Conservation (phyloP, 1,140 invertebrate species). For the Magallana angulata region DNA sequence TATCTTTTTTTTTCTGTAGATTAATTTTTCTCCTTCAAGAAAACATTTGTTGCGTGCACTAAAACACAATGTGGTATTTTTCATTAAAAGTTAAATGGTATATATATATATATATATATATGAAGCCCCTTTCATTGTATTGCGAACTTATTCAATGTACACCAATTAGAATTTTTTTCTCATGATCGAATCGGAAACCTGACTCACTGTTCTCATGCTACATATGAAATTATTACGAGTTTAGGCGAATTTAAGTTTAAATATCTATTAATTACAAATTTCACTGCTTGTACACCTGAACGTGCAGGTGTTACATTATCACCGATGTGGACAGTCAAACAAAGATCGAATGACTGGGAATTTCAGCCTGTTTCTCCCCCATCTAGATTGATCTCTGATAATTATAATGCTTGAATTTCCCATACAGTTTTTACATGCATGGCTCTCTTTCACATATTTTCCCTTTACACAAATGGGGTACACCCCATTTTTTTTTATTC, state of each 20-base stretch:
- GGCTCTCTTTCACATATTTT: not conserved
- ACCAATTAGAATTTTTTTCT: not conserved
- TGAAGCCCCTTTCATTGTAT: not conserved
- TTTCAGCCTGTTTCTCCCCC: not conserved
- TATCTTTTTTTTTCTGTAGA: not conserved
- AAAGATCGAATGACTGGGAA: slow-evolving; percentile 31
- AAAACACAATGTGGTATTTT: not conserved
- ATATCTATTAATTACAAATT: slow-evolving; percentile 27
- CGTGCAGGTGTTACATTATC: not conserved
- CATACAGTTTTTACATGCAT: not conserved
- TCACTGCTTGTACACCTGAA: slow-evolving; percentile 16
- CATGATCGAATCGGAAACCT: not conserved
- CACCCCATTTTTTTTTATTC: not conserved
- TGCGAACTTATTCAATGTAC: not conserved
- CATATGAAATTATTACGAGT: not conserved
- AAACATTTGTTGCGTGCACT: not conserved
- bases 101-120: not conserved
- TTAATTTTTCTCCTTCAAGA: not conserved
- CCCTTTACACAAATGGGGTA: not conserved
- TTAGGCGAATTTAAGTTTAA: not conserved
- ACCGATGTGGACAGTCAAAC: not conserved
- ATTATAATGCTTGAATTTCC: slow-evolving; percentile 8
- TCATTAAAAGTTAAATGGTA: not conserved
- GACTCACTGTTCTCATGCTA: not conserved
- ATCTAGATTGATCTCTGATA: slow-evolving; percentile 1